Conservation (phyloP, 2,888 invertebrate genomes). For the Embidobia sp. region DNA sequence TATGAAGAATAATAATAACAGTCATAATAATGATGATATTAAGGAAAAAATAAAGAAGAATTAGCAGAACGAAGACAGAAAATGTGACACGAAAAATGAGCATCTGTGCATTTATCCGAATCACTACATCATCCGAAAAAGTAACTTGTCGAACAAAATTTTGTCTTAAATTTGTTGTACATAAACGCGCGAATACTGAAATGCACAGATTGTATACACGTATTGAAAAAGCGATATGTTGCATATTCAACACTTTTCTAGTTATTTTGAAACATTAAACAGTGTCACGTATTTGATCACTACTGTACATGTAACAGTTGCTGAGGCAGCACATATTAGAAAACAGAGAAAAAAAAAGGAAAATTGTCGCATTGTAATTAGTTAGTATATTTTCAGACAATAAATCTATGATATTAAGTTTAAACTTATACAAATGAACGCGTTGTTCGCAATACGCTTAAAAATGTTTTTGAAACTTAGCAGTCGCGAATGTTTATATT, state of each 20-base stretch:
- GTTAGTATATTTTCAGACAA: no score
- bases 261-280: conserved; percentile 40
- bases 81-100: conserved; percentile 22
- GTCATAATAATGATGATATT: neutral
- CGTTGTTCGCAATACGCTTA: no score
- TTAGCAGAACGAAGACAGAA: no score
- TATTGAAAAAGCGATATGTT: conserved; percentile 32
- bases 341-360: no score
- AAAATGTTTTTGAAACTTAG: no score
- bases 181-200: neutral
- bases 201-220: conserved; percentile 14
- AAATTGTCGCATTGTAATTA: no score
- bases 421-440: no score
- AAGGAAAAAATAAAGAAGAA: neutral
- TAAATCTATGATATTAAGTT: no score
- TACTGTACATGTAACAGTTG: conserved; percentile 37
- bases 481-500: no score
- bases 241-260: conserved; percentile 28
- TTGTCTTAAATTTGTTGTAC: no score
- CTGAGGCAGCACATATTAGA: conserved; percentile 21
- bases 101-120: conserved; percentile 10
- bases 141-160: no score
- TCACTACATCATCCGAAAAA: neutral
- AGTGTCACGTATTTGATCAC: conserved; percentile 32
- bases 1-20: neutral